These are phyloP conservation scores for Brachionus paranguensis DNA, from an alignment of 1,140 invertebrate species.

Conservation along the genomic window DNA sequence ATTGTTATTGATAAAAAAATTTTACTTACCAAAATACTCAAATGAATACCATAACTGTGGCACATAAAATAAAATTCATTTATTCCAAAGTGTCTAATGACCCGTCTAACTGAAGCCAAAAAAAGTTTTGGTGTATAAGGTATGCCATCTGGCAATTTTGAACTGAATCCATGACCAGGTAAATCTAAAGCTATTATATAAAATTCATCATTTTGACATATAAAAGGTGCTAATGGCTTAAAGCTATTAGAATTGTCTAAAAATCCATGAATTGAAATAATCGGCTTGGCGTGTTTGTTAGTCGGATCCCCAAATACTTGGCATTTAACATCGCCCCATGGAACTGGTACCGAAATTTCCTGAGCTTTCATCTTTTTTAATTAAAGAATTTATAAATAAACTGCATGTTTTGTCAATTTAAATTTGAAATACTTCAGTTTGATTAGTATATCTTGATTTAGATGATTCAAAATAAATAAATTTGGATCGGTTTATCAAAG, in stretches of 20 bases:
- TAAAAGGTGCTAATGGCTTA: slow-evolving; percentile 22
- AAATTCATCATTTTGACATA: slow-evolving; percentile 1
- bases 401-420: background rate
- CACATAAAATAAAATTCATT: slow-evolving; percentile 25
- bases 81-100: background rate
- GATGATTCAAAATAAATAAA: background rate
- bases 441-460: background rate
- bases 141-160: slow-evolving; percentile 33
- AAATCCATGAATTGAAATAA: slow-evolving; percentile 21
- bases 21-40: slow-evolving; percentile 9
- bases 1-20: background rate
- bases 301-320: slow-evolving; percentile 32
- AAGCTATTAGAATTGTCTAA: slow-evolving; percentile 38
- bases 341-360: slow-evolving; percentile 9
- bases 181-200: slow-evolving; percentile 29
- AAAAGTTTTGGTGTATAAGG: slow-evolving; percentile 23
- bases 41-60: slow-evolving; percentile 33
- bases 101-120: slow-evolving; percentile 18
- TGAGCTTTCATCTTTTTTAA: slow-evolving; percentile 2
- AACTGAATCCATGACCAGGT: slow-evolving; percentile 31
- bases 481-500: background rate
- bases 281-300: background rate
- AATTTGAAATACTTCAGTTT: background rate
- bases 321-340: slow-evolving; percentile 28
- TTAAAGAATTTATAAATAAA: background rate